Evolutionary conservation across 2,113 vertebrate species (phyloP).

Genomic region (Paratilapia polleni): DNA sequence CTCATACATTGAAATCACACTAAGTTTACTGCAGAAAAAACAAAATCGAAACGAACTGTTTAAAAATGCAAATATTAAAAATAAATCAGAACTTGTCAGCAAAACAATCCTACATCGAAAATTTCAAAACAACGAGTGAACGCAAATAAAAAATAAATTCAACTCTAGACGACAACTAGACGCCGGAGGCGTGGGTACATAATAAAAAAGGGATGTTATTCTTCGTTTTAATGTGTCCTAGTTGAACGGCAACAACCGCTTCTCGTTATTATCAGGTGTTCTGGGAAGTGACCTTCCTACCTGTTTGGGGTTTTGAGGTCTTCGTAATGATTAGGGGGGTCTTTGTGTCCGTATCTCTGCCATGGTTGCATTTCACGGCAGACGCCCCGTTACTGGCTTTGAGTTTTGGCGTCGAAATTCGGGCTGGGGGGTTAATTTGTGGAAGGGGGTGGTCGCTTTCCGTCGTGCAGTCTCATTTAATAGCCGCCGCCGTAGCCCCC

Average conservation of each 20-base stretch:
- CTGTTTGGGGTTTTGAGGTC: constrained; percentile 76
- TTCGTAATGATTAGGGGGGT: constrained; percentile 65
- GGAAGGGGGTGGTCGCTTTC: constrained; percentile 24
- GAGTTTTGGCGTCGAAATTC: constrained; percentile 64
- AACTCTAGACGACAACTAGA: constrained; percentile 72
- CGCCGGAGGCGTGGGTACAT: constrained; percentile 55
- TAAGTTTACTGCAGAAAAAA: constrained; percentile 50
- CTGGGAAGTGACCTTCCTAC: constrained; percentile 82
- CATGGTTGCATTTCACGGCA: constrained; percentile 69
- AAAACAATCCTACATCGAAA: constrained; percentile 74
- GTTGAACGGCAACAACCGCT: constrained; percentile 61
- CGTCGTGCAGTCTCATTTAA: constrained; percentile 22
- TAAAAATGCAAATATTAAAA: constrained; percentile 69
- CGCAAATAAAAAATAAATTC: constrained; percentile 69
- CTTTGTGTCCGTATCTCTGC: constrained; percentile 70
- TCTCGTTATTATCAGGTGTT: constrained; percentile 71
- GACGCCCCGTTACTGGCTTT: constrained; percentile 62
- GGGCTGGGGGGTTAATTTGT: constrained; percentile 42
- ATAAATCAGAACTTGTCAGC: constrained; percentile 28
- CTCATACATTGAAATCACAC: constrained; percentile 69
- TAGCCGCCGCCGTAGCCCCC: constrained; percentile 74
- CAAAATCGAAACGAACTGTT: constrained; percentile 49
- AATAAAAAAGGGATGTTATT: constrained; percentile 62
- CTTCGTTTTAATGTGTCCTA: constrained; percentile 72
- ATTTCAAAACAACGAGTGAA: constrained; percentile 55